Base-by-base conservation (phyloP, 2,888 invertebrate genomes). In the Tetragnatha montana region DNA sequence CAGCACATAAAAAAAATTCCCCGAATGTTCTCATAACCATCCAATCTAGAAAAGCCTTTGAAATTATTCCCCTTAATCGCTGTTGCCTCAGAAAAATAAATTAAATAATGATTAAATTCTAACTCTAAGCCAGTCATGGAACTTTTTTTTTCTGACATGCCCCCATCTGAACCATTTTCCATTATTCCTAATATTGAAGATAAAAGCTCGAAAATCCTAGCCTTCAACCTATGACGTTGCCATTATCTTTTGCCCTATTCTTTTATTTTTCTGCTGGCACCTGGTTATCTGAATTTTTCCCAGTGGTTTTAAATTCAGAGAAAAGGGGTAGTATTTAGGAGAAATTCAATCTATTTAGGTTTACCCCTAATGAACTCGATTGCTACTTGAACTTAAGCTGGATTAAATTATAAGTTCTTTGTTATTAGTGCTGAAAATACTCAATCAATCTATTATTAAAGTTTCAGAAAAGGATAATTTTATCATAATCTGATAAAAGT, bases 51-150 rank as follows among this genome's bases (percentile, higher is more conserved):
- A 60, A 14, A 49, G 17, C 47, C 75, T 75, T 75, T 49, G n/a
- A 75, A 75, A 75, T 75, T 75, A 75, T 75, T 75, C n/a, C 49
- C 75, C 50, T 75, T 75, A 75, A 75, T 75, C 75, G 75, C 75
- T 47, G 60, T 60, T 60, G 35, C 49, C 75, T 47, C 49, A 14
- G 49, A 75, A 49, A 75, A 75, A 75, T 75, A 75, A 75, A 75
- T 75, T 75, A 75, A 75, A 75, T 75, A 75, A 47, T 75, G 75
- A 75, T 75, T 75, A 47, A 75, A 75, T 49, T 75, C 49, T 17
- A 75, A 49, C 49, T 47, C 35, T 75, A 35, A 49, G 49, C 75
- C 19, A 35, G 35, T 35, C 49, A 10, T 6, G 75, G 8, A 22
- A 35, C n/a, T n/a, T 35, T 74, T 35, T 74, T 74, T 74, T 74